phyloP scores from a whole-genome alignment of 37 sponge, comb jelly and placozoan genomes.

The Lycopodina hypogea region DNA sequence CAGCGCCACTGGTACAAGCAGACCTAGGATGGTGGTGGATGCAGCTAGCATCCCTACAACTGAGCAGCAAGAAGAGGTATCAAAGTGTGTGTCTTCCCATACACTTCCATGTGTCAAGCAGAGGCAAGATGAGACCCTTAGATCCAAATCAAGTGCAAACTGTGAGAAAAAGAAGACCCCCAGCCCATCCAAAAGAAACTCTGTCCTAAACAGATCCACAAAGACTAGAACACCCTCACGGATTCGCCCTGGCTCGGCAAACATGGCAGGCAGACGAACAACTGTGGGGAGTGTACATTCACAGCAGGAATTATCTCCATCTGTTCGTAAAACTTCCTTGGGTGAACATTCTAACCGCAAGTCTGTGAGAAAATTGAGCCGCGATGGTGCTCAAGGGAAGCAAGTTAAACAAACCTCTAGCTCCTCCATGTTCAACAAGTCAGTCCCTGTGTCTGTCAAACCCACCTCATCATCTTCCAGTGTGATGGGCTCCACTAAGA shows the following conservation, averaged over 20 bases:
- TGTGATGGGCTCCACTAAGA: too few species aligned
- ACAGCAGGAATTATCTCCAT: background rate
- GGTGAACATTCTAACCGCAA: constrained; percentile 4
- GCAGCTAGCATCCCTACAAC: background rate
- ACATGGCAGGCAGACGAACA: background rate
- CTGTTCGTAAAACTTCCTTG: background rate
- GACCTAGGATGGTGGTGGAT: background rate
- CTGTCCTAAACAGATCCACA: background rate
- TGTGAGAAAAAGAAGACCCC: background rate
- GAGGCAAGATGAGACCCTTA: background rate
- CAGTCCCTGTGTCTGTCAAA: background rate
- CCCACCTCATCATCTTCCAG: too few species aligned
- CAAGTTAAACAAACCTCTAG: constrained; percentile 5
- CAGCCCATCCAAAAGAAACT: background rate
- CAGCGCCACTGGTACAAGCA: background rate
- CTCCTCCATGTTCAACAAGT: background rate
- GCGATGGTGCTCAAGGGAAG: background rate
- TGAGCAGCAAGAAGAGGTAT: too few species aligned
- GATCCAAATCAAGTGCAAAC: background rate
- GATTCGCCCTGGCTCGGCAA: background rate
- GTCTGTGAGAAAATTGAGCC: background rate
- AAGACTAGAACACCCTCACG: background rate
- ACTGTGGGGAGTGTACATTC: background rate
- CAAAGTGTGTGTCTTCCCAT: background rate
- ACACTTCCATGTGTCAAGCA: background rate